phyloP scores from a whole-genome alignment of 2,113 vertebrate species.

The Formicarius rufipectus region DNA sequence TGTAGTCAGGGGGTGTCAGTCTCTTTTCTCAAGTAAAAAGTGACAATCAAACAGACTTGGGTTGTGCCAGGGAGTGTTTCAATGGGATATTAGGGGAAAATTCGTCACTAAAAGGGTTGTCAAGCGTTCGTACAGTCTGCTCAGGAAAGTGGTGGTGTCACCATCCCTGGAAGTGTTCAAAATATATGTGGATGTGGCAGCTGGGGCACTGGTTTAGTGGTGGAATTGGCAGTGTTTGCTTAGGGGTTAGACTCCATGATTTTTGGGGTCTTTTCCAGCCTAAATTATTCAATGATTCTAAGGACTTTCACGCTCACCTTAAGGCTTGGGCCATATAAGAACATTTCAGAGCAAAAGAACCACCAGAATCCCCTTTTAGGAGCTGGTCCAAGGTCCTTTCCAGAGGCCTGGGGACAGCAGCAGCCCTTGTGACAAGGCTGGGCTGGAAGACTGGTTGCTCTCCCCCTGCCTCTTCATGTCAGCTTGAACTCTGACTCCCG shows the following conservation, averaged over 20 bases:
- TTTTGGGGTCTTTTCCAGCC: neutral
- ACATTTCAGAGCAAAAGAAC: neutral
- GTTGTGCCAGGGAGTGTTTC: neutral
- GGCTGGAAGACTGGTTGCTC: neutral
- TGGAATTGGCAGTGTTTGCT: neutral
- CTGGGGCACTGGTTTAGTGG: neutral
- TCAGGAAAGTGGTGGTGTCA: neutral
- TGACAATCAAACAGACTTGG: neutral
- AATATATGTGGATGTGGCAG: neutral
- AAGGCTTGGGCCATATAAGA: neutral
- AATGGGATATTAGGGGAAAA: neutral
- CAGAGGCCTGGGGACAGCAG: neutral
- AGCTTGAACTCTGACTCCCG: neutral
- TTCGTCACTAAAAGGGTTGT: neutral
- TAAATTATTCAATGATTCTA: neutral
- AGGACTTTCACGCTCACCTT: neutral
- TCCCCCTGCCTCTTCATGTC: accelerated
- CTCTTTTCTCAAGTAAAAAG: neutral
- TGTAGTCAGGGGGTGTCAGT: neutral
- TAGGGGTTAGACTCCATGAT: neutral
- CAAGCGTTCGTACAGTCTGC: neutral
- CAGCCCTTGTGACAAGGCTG: neutral
- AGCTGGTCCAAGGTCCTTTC: neutral
- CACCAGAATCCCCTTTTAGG: neutral
- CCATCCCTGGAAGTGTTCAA: neutral